Base-by-base conservation (phyloP, 1,140 invertebrate species). In the Drosophila oshimai region DNA sequence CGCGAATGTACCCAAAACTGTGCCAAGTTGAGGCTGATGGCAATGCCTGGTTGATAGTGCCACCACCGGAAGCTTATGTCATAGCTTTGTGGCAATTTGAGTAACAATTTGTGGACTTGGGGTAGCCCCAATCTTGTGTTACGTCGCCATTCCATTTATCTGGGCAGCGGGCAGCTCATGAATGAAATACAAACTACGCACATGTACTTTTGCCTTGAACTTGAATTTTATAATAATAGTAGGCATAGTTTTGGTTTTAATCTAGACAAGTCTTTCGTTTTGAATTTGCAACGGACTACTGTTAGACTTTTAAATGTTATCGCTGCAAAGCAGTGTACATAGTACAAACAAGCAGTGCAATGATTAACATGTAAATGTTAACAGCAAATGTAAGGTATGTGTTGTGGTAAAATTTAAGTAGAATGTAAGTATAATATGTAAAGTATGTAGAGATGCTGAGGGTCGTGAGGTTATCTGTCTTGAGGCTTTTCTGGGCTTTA, bases 21-120 rank as follows among this genome's bases (percentile, higher is more conserved):
- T 80, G 75, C 75, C 70, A 86, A 86, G 79, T 80, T 86, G 33
- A 86, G 22, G 31, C 44, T 41, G 46, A 57, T 49, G 26, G 24
- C 20, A 55, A 51, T 55, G 28, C 45, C 51, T 51, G 10, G 2
- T 9, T 51, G 47, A 57, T 57, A 57, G 20, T 33, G 18, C 28
- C 53, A 53, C 18, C 53, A 53, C 53, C 53, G 46, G 53, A 4
- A 24, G 18, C 50, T 34, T 55, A 68, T 57, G 58, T 64, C 50
- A 58, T 73, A 50, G 73, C 46, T 77, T 53, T 50, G 42, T 42
- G 34, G 7, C 58, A 47, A 55, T 15, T 12, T 65, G 58, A 44
- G 68, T 29, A 28, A 64, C 15, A 53, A 39, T 54, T 58, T 51
- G 39, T 60, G 51, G 46, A 29, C 15, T 53, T 9, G 47, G 42